Conservation (phyloP, 2,888 invertebrate species). For the Taphrorychus bicolor region DNA sequence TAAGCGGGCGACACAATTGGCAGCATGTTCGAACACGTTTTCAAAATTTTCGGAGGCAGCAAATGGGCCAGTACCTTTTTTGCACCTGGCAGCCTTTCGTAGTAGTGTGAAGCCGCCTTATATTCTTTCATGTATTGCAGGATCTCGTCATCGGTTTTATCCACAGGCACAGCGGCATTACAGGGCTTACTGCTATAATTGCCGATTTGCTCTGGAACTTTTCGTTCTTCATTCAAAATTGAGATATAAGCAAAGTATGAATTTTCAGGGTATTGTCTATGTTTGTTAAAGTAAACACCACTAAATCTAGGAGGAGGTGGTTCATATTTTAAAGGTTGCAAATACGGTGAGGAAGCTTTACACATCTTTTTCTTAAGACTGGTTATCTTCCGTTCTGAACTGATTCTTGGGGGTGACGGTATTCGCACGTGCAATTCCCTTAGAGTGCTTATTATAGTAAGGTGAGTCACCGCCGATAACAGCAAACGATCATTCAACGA, state of each 20-base stretch:
- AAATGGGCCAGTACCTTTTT: slow-evolving; percentile 14
- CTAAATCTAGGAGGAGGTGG: slow-evolving; percentile 44
- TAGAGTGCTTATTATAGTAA: slow-evolving; percentile 54
- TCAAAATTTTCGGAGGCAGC: slow-evolving; percentile 6
- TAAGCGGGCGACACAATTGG: not conserved
- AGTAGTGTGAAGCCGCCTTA: slow-evolving; percentile 28
- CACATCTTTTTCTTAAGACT: slow-evolving; percentile 29
- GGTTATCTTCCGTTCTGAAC: not conserved
- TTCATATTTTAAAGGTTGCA: slow-evolving; percentile 47
- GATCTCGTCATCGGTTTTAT: too few relatives aligned
- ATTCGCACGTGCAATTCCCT: slow-evolving; percentile 57
- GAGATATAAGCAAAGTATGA: slow-evolving; percentile 54
- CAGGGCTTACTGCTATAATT: too few relatives aligned
- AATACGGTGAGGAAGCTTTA: slow-evolving; percentile 53
- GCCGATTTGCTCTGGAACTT: too few relatives aligned
- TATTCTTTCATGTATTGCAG: slow-evolving; percentile 23
- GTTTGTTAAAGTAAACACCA: slow-evolving; percentile 51
- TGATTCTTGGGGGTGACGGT: slow-evolving; percentile 54
- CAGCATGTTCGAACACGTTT: slow-evolving; percentile 16
- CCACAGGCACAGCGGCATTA: too few relatives aligned
- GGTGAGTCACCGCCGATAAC: slow-evolving; percentile 56
- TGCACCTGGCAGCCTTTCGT: slow-evolving; percentile 15
- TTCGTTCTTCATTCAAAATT: too few relatives aligned
- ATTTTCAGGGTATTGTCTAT: slow-evolving; percentile 52
- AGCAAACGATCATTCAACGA: slow-evolving; percentile 56